phyloP scores from a whole-genome alignment of 2,113 vertebrate genomes.

The Xyrauchen texanus region DNA sequence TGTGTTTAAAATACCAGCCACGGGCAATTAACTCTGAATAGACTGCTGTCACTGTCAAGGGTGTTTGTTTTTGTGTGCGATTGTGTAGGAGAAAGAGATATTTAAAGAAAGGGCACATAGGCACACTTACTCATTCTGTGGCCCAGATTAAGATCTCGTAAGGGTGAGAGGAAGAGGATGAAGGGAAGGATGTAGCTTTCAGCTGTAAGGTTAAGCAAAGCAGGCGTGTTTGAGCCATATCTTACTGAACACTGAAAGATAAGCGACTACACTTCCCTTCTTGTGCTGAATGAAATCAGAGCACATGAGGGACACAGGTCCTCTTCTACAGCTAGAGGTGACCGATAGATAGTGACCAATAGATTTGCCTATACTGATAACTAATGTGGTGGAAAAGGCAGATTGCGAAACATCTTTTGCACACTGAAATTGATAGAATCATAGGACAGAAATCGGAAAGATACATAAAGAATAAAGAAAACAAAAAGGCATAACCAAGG shows the following conservation, averaged over 20 bases:
- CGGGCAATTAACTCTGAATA: conserved; percentile 13
- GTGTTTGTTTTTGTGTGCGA: background rate
- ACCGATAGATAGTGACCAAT: too few species aligned
- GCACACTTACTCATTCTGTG: background rate
- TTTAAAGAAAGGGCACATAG: conserved; percentile 7
- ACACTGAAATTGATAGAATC: too few species aligned
- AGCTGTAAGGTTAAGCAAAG: conserved; percentile 1
- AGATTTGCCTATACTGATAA: too few species aligned
- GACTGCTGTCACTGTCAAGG: background rate
- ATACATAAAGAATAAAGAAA: too few species aligned
- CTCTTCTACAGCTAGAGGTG: background rate
- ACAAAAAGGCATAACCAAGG: too few species aligned
- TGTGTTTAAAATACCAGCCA: background rate
- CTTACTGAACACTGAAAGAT: conserved; percentile 4
- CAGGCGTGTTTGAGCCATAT: conserved; percentile 5
- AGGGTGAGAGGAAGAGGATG: conserved; percentile 18
- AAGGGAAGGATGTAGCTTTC: conserved; percentile 42
- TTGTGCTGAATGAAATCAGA: background rate
- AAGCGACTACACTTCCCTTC: conserved; percentile 1
- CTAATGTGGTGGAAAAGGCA: too few species aligned
- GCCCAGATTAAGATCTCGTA: background rate
- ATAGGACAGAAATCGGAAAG: too few species aligned
- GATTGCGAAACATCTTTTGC: too few species aligned
- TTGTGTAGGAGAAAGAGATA: background rate
- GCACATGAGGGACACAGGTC: background rate